Conservation (phyloP, 2,888 invertebrate genomes). For the Sphaerolaimus hirsutus region DNA sequence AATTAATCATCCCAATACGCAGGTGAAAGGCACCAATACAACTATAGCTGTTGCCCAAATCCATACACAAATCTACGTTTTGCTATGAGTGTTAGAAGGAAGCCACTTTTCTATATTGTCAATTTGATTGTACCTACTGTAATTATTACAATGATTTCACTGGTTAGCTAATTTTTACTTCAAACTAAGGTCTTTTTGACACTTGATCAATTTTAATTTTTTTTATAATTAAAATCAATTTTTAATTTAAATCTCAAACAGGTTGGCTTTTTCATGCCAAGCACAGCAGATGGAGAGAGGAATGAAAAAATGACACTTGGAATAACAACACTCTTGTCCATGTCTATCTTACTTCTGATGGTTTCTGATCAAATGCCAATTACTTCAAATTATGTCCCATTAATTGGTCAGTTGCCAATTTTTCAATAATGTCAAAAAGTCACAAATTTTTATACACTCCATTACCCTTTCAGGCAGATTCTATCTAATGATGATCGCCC, state of each 20-base stretch:
- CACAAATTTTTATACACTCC: not conserved
- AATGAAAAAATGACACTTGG: slow-evolving; percentile 16
- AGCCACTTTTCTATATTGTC: slow-evolving; percentile 22
- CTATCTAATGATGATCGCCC: slow-evolving; percentile 26
- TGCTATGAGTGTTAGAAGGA: slow-evolving; percentile 17
- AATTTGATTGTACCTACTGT: slow-evolving; percentile 23
- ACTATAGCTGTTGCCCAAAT: slow-evolving; percentile 22
- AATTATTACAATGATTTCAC: slow-evolving; percentile 1
- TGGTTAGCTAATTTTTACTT: too few species aligned
- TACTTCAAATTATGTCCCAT: slow-evolving; percentile 27
- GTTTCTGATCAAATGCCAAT: slow-evolving; percentile 29
- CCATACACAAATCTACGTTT: slow-evolving; percentile 21
- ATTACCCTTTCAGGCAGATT: slow-evolving; percentile 22
- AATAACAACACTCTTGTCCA: slow-evolving; percentile 27
- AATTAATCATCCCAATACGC: too few species aligned
- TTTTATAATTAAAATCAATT: too few species aligned
- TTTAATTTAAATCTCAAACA: too few species aligned
- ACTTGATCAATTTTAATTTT: too few species aligned
- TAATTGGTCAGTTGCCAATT: slow-evolving; percentile 23
- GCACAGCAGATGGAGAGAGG: slow-evolving; percentile 11
- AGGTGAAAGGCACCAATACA: too few species aligned
- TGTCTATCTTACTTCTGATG: slow-evolving; percentile 28
- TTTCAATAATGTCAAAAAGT: not conserved
- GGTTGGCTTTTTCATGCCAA: slow-evolving; percentile 8
- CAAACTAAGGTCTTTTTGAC: too few species aligned